Base-by-base conservation (phyloP, 2,797 vertebrate genomes). In the Microhierax caerulescens region DNA sequence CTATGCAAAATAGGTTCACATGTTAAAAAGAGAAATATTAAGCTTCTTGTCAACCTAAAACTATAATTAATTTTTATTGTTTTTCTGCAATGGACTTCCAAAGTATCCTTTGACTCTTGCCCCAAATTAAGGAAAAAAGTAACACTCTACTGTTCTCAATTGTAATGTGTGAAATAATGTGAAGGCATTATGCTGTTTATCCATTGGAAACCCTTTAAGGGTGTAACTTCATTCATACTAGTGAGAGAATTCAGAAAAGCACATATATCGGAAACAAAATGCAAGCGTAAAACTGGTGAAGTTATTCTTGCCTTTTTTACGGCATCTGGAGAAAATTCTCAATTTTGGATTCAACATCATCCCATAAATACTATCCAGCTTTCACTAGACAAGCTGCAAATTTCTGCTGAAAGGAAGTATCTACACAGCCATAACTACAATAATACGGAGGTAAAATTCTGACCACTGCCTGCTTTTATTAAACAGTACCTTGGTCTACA, bases 281-380 rank as follows among this genome's bases (percentile, higher is more conserved):
- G 16, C 51, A 53, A 30, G 8, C 17, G 17, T 50, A 47, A 59
- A 80, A 11, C 8, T 32, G 30, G 23, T 41, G 50, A 57, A 47
- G 34, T 54, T 56, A 48, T 10, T 80, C 20, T 37, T 0, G 0
- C 56, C n/a, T 89, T 78, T 70, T 7, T 0, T 61, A 7, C 3
- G 4, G 21, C 51, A 57, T 32, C 30, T 86, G 69, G 43, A 59
- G 22, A 53, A 83, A 70, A 83, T 65, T 23, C 19, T 61, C 24
- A 21, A 22, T 17, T 85, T 63, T 28, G 16, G 22, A 28, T 87
- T 78, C 25, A 85, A 0, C 24, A 8, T 37, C 16, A 34, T 83
- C 50, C 36, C 13, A 3, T 70, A 59, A 76, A 57, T 53, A 34
- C 10, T 65, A 24, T 19, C 17, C 5, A 54, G 7, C 51, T 70